These are phyloP conservation scores for Ochotona princeps DNA, from an alignment of 2,113 vertebrate genomes.

Conservation along the genomic window DNA sequence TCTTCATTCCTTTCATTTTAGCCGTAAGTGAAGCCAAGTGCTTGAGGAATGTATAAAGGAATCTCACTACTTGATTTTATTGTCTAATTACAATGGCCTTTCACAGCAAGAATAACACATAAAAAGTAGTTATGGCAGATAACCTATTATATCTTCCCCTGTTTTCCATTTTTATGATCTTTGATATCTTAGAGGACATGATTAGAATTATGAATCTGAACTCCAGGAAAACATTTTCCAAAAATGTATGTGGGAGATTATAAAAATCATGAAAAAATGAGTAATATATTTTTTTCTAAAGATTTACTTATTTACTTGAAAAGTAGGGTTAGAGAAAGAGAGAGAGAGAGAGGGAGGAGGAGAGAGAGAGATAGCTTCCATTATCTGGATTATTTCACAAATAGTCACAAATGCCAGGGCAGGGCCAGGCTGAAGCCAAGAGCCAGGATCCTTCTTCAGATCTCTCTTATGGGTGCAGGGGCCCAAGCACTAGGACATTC, in stretches of 20 bases:
- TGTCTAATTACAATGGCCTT: not conserved
- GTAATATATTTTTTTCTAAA: too few relatives aligned
- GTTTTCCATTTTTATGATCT: not conserved
- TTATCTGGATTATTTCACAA: too few relatives aligned
- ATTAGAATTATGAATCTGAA: not conserved
- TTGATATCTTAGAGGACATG: not conserved
- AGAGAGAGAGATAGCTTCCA: too few relatives aligned
- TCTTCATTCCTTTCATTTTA: not conserved
- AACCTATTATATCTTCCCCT: not conserved
- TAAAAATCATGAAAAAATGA: too few relatives aligned
- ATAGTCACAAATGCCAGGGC: too few relatives aligned
- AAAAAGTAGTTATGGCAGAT: not conserved
- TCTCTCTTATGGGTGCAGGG: too few relatives aligned
- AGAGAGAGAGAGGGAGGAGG: too few relatives aligned
- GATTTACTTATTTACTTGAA: too few relatives aligned
- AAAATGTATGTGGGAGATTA: not conserved
- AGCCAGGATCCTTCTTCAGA: too few relatives aligned
- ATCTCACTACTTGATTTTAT: slow-evolving; percentile 8
- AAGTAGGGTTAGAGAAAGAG: too few relatives aligned
- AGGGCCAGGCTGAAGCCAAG: too few relatives aligned
- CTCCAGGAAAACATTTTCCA: not conserved
- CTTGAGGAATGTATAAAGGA: not conserved
- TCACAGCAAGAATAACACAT: slow-evolving; percentile 28
- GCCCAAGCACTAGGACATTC: too few relatives aligned
- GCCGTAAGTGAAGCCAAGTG: not conserved